Base-by-base conservation (phyloP, 2,888 invertebrate genomes). In the Drosophila paranaensis region DNA sequence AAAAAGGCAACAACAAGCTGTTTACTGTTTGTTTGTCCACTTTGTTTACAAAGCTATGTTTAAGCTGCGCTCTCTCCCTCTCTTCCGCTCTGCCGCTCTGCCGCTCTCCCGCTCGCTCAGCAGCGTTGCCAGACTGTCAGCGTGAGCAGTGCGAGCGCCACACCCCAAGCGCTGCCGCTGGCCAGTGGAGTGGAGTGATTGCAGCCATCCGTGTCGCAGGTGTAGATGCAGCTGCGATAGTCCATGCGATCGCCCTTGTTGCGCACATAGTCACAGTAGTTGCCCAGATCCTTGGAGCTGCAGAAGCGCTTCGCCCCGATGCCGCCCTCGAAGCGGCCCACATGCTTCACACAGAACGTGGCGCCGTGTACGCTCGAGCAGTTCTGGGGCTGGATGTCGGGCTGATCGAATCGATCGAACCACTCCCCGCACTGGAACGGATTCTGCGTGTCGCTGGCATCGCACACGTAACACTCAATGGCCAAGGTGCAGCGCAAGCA, bases 251-350 rank as follows among this genome's bases (percentile, higher is more conserved):
- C 98, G n/a, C 98, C 98, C 9, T 96, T 96, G 79, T 97, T 96
- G 73, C 94, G 93, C 0, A 97, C 97, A 92, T 97, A 97, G 91
- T 97, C 96, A 92, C 98, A 98, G 88, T 97, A 97, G 92, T 97
- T 97, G 16, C 98, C 98, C 89, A 97, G 93, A 92, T 98, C 96
- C 86, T 96, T 93, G 0, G 97, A 95, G 2, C 98, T 97, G 91
- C 98, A 98, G 90, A 95, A 97, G 76, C 98, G 94, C 88, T 96
- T 96, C 40, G 98, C 97, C 51, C 97, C 97, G 74, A 98, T 96
- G 27, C 97, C 97, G 93, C 97, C 97, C 96, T 97, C 97, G 89
- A 95, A 97, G 91, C 98, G 95, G 77, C 98, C 98, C 70, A 97
- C 96, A 90, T 97, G 97, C 94, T 99, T 99, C 82, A 99, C 95